Percentiles rank a stretch among this genome's conserved stretches.
phyloP scores from a whole-genome alignment of 2,888 invertebrate genomes.

The Chironomus riparius region DNA sequence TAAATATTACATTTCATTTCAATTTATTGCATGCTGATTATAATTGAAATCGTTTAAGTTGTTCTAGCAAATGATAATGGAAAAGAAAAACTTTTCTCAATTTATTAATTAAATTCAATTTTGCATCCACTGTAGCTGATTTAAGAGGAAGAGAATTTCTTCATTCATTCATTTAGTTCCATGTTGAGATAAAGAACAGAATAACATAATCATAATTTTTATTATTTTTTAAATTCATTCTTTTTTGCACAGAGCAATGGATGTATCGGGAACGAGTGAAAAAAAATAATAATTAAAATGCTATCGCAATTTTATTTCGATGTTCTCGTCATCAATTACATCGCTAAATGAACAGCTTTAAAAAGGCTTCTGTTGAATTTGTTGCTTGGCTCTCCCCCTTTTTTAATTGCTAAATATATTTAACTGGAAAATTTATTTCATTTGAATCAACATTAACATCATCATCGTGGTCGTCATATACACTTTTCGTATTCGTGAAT shows the following conservation, averaged over 20 bases:
- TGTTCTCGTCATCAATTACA: constrained; percentile 3
- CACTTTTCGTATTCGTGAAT: neutral
- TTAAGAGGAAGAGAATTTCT: too few species aligned
- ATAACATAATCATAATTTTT: constrained; percentile 5
- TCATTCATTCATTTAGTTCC: too few species aligned
- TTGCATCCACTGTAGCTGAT: too few species aligned
- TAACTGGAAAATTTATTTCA: neutral
- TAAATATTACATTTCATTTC: neutral
- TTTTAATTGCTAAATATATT: constrained; percentile 1
- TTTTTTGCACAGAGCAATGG: neutral
- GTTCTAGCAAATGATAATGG: neutral
- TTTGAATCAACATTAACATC: neutral
- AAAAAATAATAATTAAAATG: constrained; percentile 1
- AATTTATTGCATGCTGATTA: neutral
- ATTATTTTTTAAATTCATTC: too few species aligned
- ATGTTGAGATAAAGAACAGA: neutral
- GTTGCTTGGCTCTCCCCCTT: neutral
- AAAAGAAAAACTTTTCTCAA: neutral
- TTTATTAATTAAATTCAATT: constrained; percentile 9
- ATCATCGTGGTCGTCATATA: neutral
- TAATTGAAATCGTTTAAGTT: too few species aligned
- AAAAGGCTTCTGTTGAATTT: neutral
- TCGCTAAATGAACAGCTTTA: too few species aligned
- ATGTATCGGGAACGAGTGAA: too few species aligned
- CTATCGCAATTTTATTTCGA: neutral